Conservation (phyloP, 2,888 invertebrate genomes). For the Luperina testacea region DNA sequence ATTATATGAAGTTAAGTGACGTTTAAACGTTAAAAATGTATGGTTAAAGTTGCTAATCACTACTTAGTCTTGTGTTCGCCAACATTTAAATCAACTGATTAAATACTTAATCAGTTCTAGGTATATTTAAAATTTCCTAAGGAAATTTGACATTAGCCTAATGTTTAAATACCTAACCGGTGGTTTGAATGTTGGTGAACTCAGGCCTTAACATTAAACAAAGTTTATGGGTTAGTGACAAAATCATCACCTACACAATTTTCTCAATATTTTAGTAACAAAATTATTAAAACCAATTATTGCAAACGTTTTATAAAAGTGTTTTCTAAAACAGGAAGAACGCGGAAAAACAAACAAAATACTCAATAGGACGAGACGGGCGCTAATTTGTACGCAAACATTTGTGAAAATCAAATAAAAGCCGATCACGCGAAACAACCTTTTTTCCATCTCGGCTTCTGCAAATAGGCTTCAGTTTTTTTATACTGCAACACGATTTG, state of each 20-base stretch:
- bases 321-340: conserved; percentile 44
- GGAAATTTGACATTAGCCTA: too few species aligned
- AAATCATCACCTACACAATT: neutral
- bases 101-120: too few species aligned
- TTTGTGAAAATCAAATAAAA: conserved; percentile 89
- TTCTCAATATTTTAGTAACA: neutral
- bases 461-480: conserved; percentile 82
- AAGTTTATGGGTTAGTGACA: neutral
- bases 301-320: neutral
- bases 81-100: too few species aligned
- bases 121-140: too few species aligned
- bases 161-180: too few species aligned
- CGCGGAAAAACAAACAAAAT: conserved; percentile 67
- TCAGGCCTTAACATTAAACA: too few species aligned
- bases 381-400: conserved; percentile 88
- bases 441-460: conserved; percentile 88
- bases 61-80: too few species aligned
- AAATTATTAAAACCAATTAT: neutral
- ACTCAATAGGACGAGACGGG: conserved; percentile 73
- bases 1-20: too few species aligned
- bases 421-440: conserved; percentile 89
- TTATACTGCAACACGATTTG: conserved; percentile 69
- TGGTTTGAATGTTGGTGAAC: too few species aligned
- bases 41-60: too few species aligned
- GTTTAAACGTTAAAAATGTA: too few species aligned